These are phyloP conservation scores for Escarpia spicata DNA, from an alignment of 2,888 invertebrate genomes.

Conservation along the genomic window DNA sequence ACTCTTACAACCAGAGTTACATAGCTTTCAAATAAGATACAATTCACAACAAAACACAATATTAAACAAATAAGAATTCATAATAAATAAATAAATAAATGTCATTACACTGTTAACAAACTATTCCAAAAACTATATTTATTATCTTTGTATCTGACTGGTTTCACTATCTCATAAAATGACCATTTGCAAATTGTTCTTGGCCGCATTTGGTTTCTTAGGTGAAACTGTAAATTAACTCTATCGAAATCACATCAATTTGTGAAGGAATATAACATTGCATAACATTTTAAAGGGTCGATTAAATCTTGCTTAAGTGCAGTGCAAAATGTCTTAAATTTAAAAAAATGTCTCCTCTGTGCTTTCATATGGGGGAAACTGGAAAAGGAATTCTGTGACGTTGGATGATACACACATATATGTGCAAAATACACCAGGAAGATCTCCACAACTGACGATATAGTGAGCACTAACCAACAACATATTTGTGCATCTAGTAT, in stretches of 20 bases:
- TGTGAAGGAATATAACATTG: neutral
- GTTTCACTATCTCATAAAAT: neutral
- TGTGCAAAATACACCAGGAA: neutral
- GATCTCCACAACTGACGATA: neutral
- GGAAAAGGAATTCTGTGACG: neutral
- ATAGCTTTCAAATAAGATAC: too few species aligned
- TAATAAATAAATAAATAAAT: too few species aligned
- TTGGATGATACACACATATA: neutral
- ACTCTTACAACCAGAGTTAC: too few species aligned
- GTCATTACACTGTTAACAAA: too few species aligned
- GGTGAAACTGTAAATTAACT: neutral
- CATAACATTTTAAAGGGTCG: neutral
- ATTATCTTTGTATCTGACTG: too few species aligned
- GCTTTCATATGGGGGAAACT: neutral
- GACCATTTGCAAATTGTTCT: neutral
- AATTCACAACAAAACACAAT: too few species aligned
- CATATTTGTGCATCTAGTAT: neutral
- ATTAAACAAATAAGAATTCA: too few species aligned
- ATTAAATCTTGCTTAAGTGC: neutral
- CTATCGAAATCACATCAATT: neutral
- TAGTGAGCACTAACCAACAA: neutral
- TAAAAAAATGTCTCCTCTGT: neutral
- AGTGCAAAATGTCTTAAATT: neutral
- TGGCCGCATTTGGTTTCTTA: neutral
- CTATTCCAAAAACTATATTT: too few species aligned